Conservation (phyloP, 2,113 vertebrate genomes). For the Campylomormyrus tamandua region DNA sequence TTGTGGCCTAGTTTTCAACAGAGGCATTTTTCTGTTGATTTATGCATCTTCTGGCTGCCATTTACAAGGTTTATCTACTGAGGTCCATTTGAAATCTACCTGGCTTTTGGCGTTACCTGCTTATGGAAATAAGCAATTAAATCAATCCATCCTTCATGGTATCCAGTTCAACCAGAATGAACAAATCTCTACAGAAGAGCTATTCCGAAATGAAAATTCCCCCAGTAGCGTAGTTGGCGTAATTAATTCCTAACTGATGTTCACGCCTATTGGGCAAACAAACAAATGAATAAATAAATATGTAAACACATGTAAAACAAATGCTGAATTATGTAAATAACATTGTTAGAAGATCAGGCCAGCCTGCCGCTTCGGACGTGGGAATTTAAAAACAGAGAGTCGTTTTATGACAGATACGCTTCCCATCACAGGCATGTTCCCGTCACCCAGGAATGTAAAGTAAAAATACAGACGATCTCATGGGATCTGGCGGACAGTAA, state of each 20-base stretch:
- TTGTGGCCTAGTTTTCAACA: not conserved
- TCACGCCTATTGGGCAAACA: not conserved
- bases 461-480: slow-evolving; percentile 36
- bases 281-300: slow-evolving; percentile 10
- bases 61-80: not conserved
- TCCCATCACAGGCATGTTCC: slow-evolving; percentile 19
- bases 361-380: slow-evolving; percentile 8
- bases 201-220: not conserved
- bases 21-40: not conserved
- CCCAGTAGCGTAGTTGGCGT: not conserved
- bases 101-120: not conserved
- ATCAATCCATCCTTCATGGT: not conserved
- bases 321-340: slow-evolving; percentile 16
- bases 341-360: slow-evolving; percentile 17
- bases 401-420: slow-evolving; percentile 26
- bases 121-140: not conserved
- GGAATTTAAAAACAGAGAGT: slow-evolving; percentile 15
- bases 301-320: slow-evolving; percentile 19
- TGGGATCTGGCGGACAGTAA: slow-evolving; percentile 35
- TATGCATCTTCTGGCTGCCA: not conserved
- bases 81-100: not conserved
- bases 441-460: slow-evolving; percentile 35
- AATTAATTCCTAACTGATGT: slow-evolving; percentile 13
- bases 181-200: not conserved
- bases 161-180: not conserved